Conservation (phyloP, 2,888 invertebrate species). For the Nephrocerus scutellatus region DNA sequence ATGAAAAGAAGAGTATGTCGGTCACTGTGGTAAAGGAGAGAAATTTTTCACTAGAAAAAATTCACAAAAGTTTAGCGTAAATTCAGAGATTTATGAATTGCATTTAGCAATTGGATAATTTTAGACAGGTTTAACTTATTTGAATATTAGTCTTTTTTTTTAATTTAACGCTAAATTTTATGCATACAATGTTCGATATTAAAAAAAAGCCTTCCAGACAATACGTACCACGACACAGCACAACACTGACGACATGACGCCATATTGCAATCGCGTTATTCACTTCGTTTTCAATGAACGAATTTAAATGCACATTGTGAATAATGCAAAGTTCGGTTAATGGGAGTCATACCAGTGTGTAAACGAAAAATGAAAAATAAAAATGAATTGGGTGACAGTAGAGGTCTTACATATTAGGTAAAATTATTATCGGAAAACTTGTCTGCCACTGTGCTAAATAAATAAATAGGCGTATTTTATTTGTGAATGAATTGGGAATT, state of each 20-base stretch:
- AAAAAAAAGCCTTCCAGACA: conserved; percentile 12
- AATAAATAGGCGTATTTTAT: no score
- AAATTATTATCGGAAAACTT: no score
- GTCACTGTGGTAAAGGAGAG: no score
- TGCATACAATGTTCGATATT: conserved; percentile 1
- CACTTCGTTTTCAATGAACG: no score
- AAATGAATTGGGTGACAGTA: no score
- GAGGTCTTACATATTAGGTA: no score
- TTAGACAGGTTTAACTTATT: background rate
- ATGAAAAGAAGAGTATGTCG: conserved; percentile 6
- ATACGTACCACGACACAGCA: conserved; percentile 92
- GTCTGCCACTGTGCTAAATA: no score
- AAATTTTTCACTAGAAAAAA: conserved; percentile 11
- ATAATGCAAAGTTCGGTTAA: no score
- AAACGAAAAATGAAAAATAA: no score
- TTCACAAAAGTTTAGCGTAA: conserved; percentile 13
- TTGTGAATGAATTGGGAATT: no score
- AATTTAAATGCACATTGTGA: no score
- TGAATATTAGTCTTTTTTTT: background rate
- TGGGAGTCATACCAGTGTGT: no score
- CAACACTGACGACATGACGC: conserved; percentile 94
- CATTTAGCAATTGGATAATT: background rate
- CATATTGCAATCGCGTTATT: conserved; percentile 64
- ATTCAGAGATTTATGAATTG: conserved; percentile 9
- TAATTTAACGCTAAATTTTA: background rate